Evolutionary conservation across 2,797 vertebrate genomes (phyloP).

Genomic region (Oreochromis grahami): DNA sequence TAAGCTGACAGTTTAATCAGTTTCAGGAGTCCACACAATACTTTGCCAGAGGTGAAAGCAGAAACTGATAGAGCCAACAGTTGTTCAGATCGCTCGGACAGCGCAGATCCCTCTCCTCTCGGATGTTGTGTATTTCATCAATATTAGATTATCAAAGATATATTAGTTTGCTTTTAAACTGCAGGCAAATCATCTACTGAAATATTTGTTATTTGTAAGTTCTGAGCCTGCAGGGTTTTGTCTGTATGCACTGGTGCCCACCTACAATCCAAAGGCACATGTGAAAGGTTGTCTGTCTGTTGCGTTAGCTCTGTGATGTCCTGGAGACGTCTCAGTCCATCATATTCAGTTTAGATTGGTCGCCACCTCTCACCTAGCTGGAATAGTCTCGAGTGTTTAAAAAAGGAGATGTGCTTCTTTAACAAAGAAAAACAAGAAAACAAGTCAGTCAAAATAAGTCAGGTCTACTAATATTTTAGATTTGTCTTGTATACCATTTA

Average conservation of each 20-base stretch:
- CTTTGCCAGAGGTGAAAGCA: not conserved
- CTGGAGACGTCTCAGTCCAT: not conserved
- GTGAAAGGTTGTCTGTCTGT: not conserved
- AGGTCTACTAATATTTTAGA: not conserved
- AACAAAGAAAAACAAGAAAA: not conserved
- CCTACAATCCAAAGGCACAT: not conserved
- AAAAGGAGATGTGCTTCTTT: not conserved
- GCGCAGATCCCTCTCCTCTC: not conserved
- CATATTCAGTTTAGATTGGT: not conserved
- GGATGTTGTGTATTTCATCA: not conserved
- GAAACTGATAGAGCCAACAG: not conserved
- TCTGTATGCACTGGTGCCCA: not conserved
- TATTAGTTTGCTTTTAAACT: not conserved
- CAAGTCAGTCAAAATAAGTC: not conserved
- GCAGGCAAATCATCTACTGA: not conserved
- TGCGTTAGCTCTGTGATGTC: not conserved
- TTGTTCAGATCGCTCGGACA: not conserved
- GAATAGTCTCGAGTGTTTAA: not conserved
- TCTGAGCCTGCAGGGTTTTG: not conserved
- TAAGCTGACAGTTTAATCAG: not conserved
- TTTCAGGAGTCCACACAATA: not conserved
- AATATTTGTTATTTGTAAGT: not conserved
- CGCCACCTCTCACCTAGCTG: not conserved
- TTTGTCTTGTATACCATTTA: not conserved
- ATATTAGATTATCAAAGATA: not conserved